These are phyloP conservation scores for Carposina sasakii DNA, from an alignment of 1,140 invertebrate species.

Conservation along the genomic window DNA sequence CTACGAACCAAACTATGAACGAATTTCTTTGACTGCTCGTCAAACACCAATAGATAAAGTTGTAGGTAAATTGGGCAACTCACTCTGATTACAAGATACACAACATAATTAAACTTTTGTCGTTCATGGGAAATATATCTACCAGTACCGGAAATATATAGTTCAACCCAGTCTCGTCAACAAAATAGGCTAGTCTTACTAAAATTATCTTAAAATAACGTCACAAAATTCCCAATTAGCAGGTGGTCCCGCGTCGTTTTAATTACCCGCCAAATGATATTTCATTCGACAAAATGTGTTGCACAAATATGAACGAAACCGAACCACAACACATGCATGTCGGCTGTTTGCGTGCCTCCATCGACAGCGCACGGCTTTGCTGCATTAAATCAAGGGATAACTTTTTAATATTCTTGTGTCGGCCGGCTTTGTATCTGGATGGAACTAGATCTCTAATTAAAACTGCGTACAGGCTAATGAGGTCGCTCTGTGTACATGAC, in stretches of 20 bases:
- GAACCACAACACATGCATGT: slow-evolving; percentile 30
- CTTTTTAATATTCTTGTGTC: slow-evolving; percentile 16
- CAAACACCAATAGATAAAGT: no score
- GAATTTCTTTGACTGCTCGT: no score
- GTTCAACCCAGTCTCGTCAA: no score
- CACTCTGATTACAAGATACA: no score
- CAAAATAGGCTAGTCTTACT: no score
- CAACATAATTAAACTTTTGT: no score
- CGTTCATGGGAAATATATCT: no score
- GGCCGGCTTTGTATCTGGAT: slow-evolving; percentile 18
- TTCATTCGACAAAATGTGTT: slow-evolving; percentile 44
- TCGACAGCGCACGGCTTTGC: background rate
- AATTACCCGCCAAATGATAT: slow-evolving; percentile 56
- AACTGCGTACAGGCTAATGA: slow-evolving; percentile 58
- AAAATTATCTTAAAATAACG: no score
- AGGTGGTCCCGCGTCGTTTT: slow-evolving; percentile 50
- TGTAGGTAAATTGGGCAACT: no score
- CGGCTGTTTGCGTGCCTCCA: slow-evolving; percentile 13
- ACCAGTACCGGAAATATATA: no score
- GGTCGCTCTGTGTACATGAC: slow-evolving; percentile 52
- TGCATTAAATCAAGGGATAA: background rate
- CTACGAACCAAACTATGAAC: no score
- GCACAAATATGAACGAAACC: slow-evolving; percentile 30
- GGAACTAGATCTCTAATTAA: slow-evolving; percentile 48
- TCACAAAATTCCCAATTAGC: no score